Evolutionary conservation across 2,113 vertebrate genomes (phyloP), one percentile per base, ranked within the genome.

Genomic region (Theristicus caerulescens): DNA sequence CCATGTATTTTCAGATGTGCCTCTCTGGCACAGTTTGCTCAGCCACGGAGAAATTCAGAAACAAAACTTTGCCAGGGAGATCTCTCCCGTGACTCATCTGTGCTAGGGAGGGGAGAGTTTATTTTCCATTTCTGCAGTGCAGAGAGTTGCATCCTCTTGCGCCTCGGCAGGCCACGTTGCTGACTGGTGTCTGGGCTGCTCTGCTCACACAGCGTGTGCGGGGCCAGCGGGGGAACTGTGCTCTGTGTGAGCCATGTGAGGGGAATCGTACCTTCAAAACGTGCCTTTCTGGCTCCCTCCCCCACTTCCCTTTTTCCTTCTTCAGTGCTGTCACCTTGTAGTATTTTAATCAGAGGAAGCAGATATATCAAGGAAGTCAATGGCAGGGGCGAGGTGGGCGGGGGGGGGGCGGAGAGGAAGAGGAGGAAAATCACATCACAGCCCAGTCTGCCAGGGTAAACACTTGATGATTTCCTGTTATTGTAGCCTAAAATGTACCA

Each of bases 401-500:
- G 82, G 73, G 52, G 73, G 52, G 38, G 40, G 18, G 61, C 5
- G 4, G 91, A 72, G 93, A 92, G 90, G 95, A 97, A 96, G 66
- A 91, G 87, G 96, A 97, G 98, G 97, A 97, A 98, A 96, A 97
- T 96, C 97, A 97, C 93, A 97, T 95, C 94, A 97, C 88, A 94
- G 92, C 72, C 97, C 80, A 83, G 86, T 57, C 93, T 97, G 97
- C 98, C 98, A 98, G 97, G 97, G 96, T 98, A 98, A 98, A 98
- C 97, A 98, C 96, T 98, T 79, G 91, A 97, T 96, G 96, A 97
- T 97, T 98, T 98, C 98, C 98, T 98, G 98, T 98, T 98, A 98
- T 98, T 98, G 98, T 97, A 98, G 97, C 97, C 97, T 95, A 97
- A 98, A 98, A 95, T 72, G 97, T 98, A 96, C 96, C 86, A 95